Base-by-base conservation (phyloP, 2,797 vertebrate genomes). In the Podargus strigoides region DNA sequence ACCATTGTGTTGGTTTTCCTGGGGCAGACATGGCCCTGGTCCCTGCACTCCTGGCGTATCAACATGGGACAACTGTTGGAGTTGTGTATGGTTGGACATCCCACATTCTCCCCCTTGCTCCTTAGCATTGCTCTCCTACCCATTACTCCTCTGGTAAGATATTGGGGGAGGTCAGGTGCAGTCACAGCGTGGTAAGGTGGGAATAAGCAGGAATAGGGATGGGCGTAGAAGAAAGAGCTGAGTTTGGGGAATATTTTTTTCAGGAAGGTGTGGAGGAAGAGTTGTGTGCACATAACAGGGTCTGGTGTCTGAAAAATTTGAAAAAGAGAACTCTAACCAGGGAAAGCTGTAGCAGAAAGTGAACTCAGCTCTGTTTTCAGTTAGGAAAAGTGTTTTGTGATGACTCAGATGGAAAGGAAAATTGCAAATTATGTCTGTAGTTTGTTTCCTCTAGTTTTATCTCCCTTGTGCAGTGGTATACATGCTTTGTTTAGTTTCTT, bases 261-360 rank as follows among this genome's bases (percentile, higher is more conserved):
- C 41, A 39, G 32, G 44, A 41, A 41, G 10, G 5, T 37, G 37
- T 49, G 41, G 26, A 32, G 9, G 32, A 12, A 60, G 18, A 55
- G 14, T n/a, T 44, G 8, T 19, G 28, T 15, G 10, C 1, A 60
- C 3, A 8, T n/a, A 32, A 3, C 6, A 53, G 8, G 26, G 7
- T n/a, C 26, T 21, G 6, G 6, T 42, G 69, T 55, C 24, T 28
- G 41, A 36, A 36, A 55, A 42, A 58, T 42, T 47, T 34, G 11
- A 81, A 56, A 85, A 60, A 37, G 18, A 68, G 59, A 68, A 37
- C 3, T 10, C 39, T 83, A 44, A 6, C 8, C 17, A 58, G 19
- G 24, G 34, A 79, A 74, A 55, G 9, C 10, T 56, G 18, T 30
- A 49, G 21, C 9, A 12, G 4, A 80, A 80, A 47, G 5, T 24